Percentiles rank a stretch among this genome's conserved stretches.
These are phyloP conservation scores for Chrysocyon brachyurus DNA, from an alignment of 2,797 vertebrate genomes.

Conservation along the genomic window DNA sequence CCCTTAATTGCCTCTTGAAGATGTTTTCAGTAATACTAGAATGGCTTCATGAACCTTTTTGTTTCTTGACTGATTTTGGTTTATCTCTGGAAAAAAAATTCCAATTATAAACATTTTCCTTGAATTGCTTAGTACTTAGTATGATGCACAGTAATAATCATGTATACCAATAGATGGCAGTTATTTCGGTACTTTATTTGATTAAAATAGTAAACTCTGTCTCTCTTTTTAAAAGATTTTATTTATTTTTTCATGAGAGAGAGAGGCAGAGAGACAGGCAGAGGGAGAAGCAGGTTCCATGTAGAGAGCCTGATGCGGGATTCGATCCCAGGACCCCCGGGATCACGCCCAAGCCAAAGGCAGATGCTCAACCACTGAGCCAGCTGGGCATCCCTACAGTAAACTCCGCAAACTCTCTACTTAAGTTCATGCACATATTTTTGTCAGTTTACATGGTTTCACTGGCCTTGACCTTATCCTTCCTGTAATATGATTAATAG, in stretches of 20 bases:
- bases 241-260: too few relatives aligned
- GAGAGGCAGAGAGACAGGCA: too few relatives aligned
- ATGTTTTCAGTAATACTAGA: not conserved
- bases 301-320: too few relatives aligned
- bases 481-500: conserved; percentile 25
- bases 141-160: conserved; percentile 27
- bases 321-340: too few relatives aligned
- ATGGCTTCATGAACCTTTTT: conserved; percentile 33
- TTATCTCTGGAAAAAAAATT: not conserved
- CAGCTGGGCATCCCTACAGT: too few relatives aligned
- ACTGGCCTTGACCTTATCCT: conserved; percentile 23
- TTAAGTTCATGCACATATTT: conserved; percentile 8
- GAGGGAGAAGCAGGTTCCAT: too few relatives aligned
- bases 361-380: too few relatives aligned
- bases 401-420: not conserved
- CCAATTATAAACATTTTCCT: conserved; percentile 42
- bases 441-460: not conserved
- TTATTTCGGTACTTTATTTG: conserved; percentile 48
- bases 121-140: conserved; percentile 51
- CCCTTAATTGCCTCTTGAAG: not conserved
- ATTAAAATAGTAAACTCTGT: conserved; percentile 30
- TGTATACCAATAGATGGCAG: conserved; percentile 26
- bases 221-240: too few relatives aligned
- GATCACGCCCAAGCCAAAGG: too few relatives aligned
- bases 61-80: conserved; percentile 1